Evolutionary conservation across 2,888 invertebrate genomes (phyloP), one percentile per base, ranked within the genome.

Genomic region (Colletes collaris): DNA sequence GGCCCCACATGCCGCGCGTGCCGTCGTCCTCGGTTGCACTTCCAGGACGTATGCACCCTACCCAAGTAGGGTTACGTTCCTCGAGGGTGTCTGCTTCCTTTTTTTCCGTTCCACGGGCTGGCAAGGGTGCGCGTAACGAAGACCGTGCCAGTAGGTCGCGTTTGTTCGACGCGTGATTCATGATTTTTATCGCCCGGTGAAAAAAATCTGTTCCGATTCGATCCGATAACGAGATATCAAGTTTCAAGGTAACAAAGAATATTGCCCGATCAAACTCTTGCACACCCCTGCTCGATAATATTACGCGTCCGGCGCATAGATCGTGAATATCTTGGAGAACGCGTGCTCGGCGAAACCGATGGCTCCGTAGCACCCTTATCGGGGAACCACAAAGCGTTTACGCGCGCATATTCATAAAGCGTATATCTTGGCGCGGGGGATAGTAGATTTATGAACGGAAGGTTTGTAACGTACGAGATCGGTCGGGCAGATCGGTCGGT

Each of bases 1-100:
- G 89, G 78, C 86, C 83, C 88, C 91, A 91, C 90, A 91, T 91
- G 90, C 88, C 79, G 84, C 86, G 87, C 85, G 82, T 79, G 82
- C 76, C 74, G 63, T 82, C 80, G 68, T 77, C 65, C 76, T 83
- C 35, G 70, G 55, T 44, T 79, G 79, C 79, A 59, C 70, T 73
- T 77, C 46, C 73, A 72, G 62, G 58, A 49, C 55, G 63, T 46
- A 13, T 56, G 55, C 73, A 62, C 75, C 80, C 78, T 66, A 80
- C 62, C 73, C 3, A 11, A 56, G 65, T 64, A 72, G 77, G 82
- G 76, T 75, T 67, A 60, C 69, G 62, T 37, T 78, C 53, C 69
- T 71, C 78, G 76, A 71, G 74, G 79, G 77, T 83, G 71, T 56
- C 73, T 60, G 79, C 66, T 72, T 68, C 66, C 63, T 50, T 65